These are phyloP conservation scores for Subacronicta megacephala DNA, from an alignment of 2,888 invertebrate species.

Conservation along the genomic window DNA sequence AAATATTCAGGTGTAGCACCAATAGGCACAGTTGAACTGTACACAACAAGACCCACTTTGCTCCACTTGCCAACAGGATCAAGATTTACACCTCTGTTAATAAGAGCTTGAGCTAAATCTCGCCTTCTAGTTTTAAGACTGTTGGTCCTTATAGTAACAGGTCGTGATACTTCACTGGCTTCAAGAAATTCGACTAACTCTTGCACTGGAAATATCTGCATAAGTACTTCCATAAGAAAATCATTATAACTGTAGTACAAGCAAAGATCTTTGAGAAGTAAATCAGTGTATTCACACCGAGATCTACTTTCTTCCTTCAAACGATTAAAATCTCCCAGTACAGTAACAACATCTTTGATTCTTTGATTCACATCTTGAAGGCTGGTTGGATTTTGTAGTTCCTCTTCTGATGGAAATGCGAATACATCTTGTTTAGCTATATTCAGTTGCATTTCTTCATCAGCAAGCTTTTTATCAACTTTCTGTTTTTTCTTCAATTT, in stretches of 20 bases:
- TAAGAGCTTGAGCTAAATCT: conserved; percentile 98
- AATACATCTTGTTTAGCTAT: conserved; percentile 94
- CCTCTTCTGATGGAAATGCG: conserved; percentile 94
- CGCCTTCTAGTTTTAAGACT: conserved; percentile 97
- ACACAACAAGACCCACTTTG: conserved; percentile 98
- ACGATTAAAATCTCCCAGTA: conserved; percentile 94
- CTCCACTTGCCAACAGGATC: conserved; percentile 99
- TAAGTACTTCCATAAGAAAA: conserved; percentile 97
- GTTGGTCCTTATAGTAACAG: conserved; percentile 98
- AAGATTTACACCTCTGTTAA: conserved; percentile 98
- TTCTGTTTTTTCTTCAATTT: conserved; percentile 93
- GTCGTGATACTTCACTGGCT: conserved; percentile 98
- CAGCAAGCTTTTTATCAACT: conserved; percentile 92
- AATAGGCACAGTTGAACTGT: conserved; percentile 98
- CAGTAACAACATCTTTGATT: conserved; percentile 95
- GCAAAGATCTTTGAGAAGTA: conserved; percentile 96
- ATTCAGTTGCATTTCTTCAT: conserved; percentile 95
- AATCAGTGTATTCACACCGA: conserved; percentile 94
- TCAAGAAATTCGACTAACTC: conserved; percentile 98
- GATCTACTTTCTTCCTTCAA: conserved; percentile 92
- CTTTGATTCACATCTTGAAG: conserved; percentile 96
- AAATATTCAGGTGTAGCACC: conserved; percentile 99
- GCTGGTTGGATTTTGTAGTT: conserved; percentile 92
- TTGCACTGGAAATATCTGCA: conserved; percentile 96
- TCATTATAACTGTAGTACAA: conserved; percentile 99